These are phyloP conservation scores for Leptinotarsa defecta DNA, from an alignment of 1,140 invertebrate genomes.

Conservation along the genomic window DNA sequence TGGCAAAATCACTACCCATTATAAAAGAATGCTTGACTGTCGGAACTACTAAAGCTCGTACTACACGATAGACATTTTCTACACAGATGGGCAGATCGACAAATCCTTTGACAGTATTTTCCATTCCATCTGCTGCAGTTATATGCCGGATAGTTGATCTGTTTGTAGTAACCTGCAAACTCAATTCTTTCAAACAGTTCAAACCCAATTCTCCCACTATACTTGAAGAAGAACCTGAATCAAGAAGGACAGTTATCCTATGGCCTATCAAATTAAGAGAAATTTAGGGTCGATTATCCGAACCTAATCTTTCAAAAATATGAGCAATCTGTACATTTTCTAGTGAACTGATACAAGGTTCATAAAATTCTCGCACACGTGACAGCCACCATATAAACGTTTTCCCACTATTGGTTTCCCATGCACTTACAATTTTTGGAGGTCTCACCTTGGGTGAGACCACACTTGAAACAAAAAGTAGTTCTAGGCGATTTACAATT, in stretches of 20 bases:
- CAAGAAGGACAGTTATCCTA: neutral
- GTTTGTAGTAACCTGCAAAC: neutral
- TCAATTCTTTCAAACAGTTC: neutral
- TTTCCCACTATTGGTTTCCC: neutral
- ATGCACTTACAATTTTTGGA: neutral
- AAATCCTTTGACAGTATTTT: neutral
- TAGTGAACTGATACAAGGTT: neutral
- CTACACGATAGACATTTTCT: neutral
- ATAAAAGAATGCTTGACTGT: neutral
- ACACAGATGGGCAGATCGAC: slow-evolving; percentile 2
- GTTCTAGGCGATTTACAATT: neutral
- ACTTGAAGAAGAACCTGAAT: neutral
- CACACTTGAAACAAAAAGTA: neutral
- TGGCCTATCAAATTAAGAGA: neutral
- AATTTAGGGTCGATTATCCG: slow-evolving; percentile 1
- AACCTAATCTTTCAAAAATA: neutral
- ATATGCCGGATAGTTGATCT: neutral
- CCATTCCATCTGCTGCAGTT: neutral
- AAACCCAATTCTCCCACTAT: slow-evolving; percentile 4
- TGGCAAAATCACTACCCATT: slow-evolving; percentile 12
- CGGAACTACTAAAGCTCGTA: neutral
- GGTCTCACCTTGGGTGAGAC: neutral
- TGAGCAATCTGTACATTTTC: neutral
- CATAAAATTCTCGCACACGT: too few relatives aligned
- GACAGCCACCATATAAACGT: neutral